phyloP scores from a whole-genome alignment of 2,797 vertebrate genomes.

The Oophaga sylvatica region DNA sequence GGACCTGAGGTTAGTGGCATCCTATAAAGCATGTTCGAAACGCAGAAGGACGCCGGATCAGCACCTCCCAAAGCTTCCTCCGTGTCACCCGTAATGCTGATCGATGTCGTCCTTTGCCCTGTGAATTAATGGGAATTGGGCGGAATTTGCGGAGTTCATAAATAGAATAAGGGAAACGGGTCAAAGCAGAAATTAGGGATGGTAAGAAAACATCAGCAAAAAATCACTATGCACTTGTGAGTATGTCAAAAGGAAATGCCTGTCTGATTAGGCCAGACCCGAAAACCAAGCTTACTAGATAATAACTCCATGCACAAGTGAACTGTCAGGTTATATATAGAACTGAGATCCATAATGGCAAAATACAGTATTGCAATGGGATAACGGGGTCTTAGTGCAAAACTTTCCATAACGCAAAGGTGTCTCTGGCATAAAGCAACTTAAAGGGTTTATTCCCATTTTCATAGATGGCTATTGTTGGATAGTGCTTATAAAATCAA shows the following conservation, averaged over 20 bases:
- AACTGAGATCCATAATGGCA: too few relatives aligned
- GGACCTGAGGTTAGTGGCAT: slow-evolving; percentile 2
- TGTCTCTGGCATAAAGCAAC: too few relatives aligned
- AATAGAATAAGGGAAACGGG: neutral
- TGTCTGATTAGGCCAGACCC: neutral
- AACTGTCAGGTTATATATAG: neutral
- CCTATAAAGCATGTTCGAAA: neutral
- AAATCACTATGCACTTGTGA: neutral
- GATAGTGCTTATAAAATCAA: too few relatives aligned
- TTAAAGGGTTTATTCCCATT: too few relatives aligned
- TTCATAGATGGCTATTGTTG: too few relatives aligned
- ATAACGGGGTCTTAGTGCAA: too few relatives aligned
- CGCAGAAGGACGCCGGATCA: neutral
- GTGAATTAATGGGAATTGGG: slow-evolving; percentile 1
- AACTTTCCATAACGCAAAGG: too few relatives aligned
- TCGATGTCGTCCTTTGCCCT: slow-evolving; percentile 11
- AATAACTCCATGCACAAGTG: neutral
- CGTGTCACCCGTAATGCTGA: neutral
- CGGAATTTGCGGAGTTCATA: neutral
- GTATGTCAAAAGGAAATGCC: neutral
- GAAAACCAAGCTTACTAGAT: neutral
- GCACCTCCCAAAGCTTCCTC: neutral
- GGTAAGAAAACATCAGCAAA: slow-evolving; percentile 1
- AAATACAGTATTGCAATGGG: too few relatives aligned
- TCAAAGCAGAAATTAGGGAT: neutral